These are phyloP conservation scores for Auanema sp. DNA, from an alignment of 2,888 invertebrate species.

Conservation along the genomic window DNA sequence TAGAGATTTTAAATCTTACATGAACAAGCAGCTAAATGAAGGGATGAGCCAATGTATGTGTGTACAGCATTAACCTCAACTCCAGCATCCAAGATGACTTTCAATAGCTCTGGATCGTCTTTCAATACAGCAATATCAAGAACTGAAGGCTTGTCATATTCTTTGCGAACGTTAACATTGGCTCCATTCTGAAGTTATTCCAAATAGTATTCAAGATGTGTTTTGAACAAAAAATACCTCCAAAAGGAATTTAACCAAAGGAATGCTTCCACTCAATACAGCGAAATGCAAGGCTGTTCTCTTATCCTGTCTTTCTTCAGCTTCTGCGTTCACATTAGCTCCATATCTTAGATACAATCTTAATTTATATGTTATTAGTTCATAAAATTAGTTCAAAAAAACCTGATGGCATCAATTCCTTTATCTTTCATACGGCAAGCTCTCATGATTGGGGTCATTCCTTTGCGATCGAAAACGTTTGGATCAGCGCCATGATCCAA, in stretches of 20 bases:
- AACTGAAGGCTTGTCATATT: constrained; percentile 77
- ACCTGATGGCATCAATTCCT: constrained; percentile 71
- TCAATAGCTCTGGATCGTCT: constrained; percentile 58
- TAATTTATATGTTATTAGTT: background rate
- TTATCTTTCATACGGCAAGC: constrained; percentile 80
- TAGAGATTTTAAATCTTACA: constrained; percentile 34
- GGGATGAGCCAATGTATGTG: constrained; percentile 65
- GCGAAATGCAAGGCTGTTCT: constrained; percentile 87
- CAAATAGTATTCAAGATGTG: background rate
- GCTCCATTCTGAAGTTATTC: constrained; percentile 75
- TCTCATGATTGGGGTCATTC: constrained; percentile 87
- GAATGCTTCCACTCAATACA: constrained; percentile 76
- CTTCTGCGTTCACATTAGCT: constrained; percentile 81
- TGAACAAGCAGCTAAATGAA: constrained; percentile 66
- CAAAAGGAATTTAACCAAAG: constrained; percentile 77
- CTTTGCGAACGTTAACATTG: constrained; percentile 71
- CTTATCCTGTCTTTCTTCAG: constrained; percentile 83
- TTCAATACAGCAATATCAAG: constrained; percentile 80
- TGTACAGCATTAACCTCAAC: constrained; percentile 67
- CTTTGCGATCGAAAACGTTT: constrained; percentile 82
- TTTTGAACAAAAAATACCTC: constrained; percentile 21
- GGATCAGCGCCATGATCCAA: constrained; percentile 84
- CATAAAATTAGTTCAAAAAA: background rate
- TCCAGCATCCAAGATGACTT: constrained; percentile 66
- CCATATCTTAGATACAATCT: constrained; percentile 69